phyloP scores from a whole-genome alignment of 1,140 invertebrate genomes.

The Leptopilina boulardi region DNA sequence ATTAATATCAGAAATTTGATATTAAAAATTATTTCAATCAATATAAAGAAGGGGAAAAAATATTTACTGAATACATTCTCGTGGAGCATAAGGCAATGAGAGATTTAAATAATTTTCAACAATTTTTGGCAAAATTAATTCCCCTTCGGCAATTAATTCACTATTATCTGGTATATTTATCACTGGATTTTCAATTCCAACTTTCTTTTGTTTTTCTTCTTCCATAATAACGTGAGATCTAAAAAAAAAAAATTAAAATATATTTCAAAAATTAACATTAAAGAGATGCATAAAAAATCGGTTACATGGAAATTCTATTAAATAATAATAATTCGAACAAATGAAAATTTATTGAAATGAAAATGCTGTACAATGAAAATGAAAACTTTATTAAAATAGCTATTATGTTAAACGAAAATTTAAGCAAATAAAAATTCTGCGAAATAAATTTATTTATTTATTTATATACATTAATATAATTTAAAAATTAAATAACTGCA shows the following conservation, averaged over 20 bases:
- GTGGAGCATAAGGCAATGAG: conserved; percentile 84
- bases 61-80: conserved; percentile 80
- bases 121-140: conserved; percentile 77
- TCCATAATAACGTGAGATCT: conserved; percentile 86
- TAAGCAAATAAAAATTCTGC: too few relatives aligned
- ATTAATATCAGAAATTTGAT: background rate
- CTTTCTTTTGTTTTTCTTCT: conserved; percentile 79
- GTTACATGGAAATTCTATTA: too few relatives aligned
- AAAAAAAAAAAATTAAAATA: background rate
- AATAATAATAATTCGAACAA: too few relatives aligned
- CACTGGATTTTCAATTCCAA: conserved; percentile 80
- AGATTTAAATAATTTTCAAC: conserved; percentile 79
- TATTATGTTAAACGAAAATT: too few relatives aligned
- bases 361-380: too few relatives aligned
- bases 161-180: conserved; percentile 82
- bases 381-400: too few relatives aligned
- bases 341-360: too few relatives aligned
- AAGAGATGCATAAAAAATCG: background rate
- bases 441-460: too few relatives aligned
- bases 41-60: background rate
- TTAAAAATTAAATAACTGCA: too few relatives aligned
- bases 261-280: background rate
- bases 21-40: background rate
- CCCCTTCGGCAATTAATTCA: conserved; percentile 82
- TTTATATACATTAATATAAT: too few relatives aligned